Base-by-base conservation (phyloP, 53 echinoderm and acorn worm genomes). In the Apostichopus leukothele region DNA sequence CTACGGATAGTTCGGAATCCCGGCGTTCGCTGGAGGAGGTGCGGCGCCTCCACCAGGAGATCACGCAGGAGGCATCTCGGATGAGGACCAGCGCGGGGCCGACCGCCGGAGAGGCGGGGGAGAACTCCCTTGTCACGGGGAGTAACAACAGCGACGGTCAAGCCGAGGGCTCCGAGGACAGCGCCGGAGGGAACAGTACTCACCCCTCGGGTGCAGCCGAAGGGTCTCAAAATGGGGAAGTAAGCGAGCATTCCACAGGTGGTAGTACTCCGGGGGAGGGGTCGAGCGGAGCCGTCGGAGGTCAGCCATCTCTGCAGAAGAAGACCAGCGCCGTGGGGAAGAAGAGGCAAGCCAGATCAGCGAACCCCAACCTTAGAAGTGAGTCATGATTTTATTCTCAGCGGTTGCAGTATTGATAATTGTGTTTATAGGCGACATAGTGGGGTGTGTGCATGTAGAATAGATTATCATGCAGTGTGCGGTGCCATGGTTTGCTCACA, bases 21-120 rank as follows among this genome's bases (percentile, higher is more conserved):
- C 11, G 85, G 16, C 25, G 67, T 18, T 85, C 85, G 1, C 11
- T 85, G 18, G 85, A 85, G 50, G 88, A 87, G 52, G 88, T 75
- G 19, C 74, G 88, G 76, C 89, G 84, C 27, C 91, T 97, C 5
- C 91, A 97, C 86, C 89, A 90, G 74, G 93, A 91, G 67, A 97
- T 97, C 12, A 92, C 88, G 23, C 92, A 92, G 54, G 97, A 97
- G 67, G 94, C 95, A 0, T 87, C 79, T 23, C 80, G 94, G 39
- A 84, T 97, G 59, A 91, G 94, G 21, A 95, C 87, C 63, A 90
- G 97, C 1, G 91, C 94, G 2, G 75, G 75, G 57, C 21, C 60
- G 67, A 4, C 85, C 5, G 39, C 39, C 39, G 63, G 10, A 8
- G 67, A 66, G 21, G 25, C 12, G 12, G 66, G 51, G 14, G 53